phyloP scores from a whole-genome alignment of 1,140 invertebrate genomes.

The Arctopsyche grandis region DNA sequence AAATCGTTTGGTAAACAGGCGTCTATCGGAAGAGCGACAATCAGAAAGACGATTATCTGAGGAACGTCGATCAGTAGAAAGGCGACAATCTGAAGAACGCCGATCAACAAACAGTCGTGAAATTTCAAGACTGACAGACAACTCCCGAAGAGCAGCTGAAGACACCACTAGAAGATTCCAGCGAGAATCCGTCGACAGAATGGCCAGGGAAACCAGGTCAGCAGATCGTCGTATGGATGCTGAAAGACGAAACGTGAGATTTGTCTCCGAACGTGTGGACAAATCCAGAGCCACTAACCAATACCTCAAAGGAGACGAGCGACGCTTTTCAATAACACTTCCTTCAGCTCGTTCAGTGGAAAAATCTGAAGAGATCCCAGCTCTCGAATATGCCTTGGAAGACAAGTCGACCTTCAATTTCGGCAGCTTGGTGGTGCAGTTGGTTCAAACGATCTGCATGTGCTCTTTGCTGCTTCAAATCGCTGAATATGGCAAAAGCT shows the following conservation, averaged over 20 bases:
- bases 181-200: too few species aligned
- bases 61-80: neutral
- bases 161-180: too few species aligned
- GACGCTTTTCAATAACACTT: neutral
- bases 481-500: slow-evolving; percentile 31
- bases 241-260: neutral
- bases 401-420: slow-evolving; percentile 11
- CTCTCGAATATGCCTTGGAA: neutral
- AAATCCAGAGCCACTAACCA: neutral
- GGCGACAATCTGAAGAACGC: neutral
- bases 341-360: neutral
- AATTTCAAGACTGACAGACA: neutral
- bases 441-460: slow-evolving; percentile 48
- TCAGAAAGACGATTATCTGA: neutral
- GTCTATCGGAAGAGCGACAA: neutral
- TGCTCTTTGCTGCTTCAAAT: slow-evolving; percentile 45
- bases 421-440: slow-evolving; percentile 34
- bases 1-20: neutral
- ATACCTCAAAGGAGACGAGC: neutral
- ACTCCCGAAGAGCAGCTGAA: neutral
- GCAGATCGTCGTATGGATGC: neutral
- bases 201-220: too few species aligned
- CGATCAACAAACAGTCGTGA: neutral
- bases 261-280: neutral
- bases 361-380: neutral